A percentile compares a stretch with the other conserved stretches of the same genome.
Evolutionary conservation across 1,140 invertebrate species (phyloP).

Genomic region (Saccostrea glomerata): DNA sequence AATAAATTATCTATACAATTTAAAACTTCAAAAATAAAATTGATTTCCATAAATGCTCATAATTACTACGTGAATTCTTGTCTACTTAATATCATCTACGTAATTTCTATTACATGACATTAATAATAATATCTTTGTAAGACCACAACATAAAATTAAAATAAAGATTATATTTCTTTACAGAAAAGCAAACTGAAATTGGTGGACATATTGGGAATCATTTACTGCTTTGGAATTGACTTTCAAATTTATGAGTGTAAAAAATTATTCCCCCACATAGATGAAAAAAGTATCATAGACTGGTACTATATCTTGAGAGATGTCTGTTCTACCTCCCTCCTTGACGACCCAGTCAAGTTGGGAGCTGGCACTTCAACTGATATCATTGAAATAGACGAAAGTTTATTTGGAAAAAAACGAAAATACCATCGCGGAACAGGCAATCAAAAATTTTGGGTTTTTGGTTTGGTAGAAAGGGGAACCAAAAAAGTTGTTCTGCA

Average conservation of each 20-base stretch:
- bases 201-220: neutral
- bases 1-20: no score
- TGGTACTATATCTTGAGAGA: no score
- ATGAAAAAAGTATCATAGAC: neutral
- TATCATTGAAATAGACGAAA: no score
- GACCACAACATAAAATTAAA: no score
- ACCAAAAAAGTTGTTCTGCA: constrained; percentile 26
- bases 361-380: neutral
- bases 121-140: no score
- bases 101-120: no score
- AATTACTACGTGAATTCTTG: no score
- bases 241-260: neutral
- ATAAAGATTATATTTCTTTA: no score
- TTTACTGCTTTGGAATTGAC: neutral
- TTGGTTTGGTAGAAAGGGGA: constrained; percentile 19
- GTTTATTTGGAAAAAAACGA: constrained; percentile 36
- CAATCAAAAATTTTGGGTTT: constrained; percentile 39
- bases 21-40: no score
- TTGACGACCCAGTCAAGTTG: neutral
- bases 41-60: no score
- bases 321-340: neutral
- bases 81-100: no score
- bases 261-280: neutral
- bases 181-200: neutral
- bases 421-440: constrained; percentile 30